phyloP scores from a whole-genome alignment of 2,888 invertebrate genomes.

The Catocala fraxini region DNA sequence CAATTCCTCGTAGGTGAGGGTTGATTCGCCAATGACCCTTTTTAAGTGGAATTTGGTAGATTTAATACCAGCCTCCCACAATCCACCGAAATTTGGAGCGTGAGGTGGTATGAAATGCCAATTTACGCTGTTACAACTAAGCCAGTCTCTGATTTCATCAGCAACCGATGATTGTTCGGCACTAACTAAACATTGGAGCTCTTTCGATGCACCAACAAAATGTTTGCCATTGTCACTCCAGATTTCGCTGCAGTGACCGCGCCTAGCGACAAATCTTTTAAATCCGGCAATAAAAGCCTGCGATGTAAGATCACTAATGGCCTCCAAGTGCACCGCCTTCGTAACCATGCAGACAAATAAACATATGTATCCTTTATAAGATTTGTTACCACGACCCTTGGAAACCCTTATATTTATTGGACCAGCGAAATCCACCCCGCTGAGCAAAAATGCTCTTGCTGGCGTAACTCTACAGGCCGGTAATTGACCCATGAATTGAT shows the following conservation, averaged over 20 bases:
- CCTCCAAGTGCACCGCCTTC: conserved; percentile 6
- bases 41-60: conserved; percentile 14
- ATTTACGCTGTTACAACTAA: neutral
- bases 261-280: conserved; percentile 19
- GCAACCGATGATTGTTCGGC: neutral
- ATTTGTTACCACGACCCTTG: conserved; percentile 12
- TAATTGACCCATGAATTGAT: neutral
- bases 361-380: conserved; percentile 17
- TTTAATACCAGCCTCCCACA: conserved; percentile 21
- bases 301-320: neutral
- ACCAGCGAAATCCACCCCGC: conserved; percentile 11
- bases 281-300: neutral
- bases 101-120: conserved; percentile 20
- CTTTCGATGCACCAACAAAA: conserved; percentile 15
- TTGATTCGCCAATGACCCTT: conserved; percentile 13
- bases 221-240: conserved; percentile 4
- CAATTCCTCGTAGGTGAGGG: conserved; percentile 11
- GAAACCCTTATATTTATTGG: conserved; percentile 14
- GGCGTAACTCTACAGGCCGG: neutral
- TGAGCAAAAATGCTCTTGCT: neutral
- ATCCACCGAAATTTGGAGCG: conserved; percentile 23
- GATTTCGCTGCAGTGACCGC: neutral
- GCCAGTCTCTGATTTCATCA: neutral
- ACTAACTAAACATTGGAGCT: conserved; percentile 2
- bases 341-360: conserved; percentile 10